These are phyloP conservation scores for Falco novaeseelandiae DNA, from an alignment of 2,797 vertebrate genomes.

Conservation along the genomic window DNA sequence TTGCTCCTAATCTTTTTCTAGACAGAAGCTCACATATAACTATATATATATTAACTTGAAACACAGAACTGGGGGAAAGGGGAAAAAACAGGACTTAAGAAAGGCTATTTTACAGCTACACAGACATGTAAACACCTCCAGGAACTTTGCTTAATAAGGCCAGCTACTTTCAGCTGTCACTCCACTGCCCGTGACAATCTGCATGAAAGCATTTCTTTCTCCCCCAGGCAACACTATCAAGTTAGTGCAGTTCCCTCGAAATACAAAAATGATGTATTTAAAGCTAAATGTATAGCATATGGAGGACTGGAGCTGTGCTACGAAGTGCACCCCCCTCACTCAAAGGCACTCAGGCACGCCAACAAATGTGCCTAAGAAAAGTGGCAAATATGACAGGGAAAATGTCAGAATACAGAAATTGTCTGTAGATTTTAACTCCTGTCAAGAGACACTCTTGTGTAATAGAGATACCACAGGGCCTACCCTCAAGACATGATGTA, in stretches of 20 bases:
- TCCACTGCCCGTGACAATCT: not conserved
- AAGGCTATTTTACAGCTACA: not conserved
- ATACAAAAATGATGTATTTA: conserved; percentile 47
- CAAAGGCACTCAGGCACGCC: not conserved
- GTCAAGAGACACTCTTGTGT: not conserved
- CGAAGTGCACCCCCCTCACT: not conserved
- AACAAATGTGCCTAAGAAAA: not conserved
- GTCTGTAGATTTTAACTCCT: not conserved
- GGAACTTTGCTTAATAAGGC: conserved; percentile 27
- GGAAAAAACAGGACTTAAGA: not conserved
- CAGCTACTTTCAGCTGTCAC: conserved; percentile 1
- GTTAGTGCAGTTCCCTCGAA: not conserved
- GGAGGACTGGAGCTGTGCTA: not conserved
- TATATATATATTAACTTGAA: not conserved
- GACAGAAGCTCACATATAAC: not conserved
- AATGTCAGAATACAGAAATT: not conserved
- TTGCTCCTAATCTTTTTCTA: conserved; percentile 1
- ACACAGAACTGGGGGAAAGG: not conserved
- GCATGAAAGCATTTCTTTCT: conserved; percentile 14
- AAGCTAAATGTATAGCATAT: conserved; percentile 22
- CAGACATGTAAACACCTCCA: conserved; percentile 11
- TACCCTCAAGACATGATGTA: not conserved
- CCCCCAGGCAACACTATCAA: conserved; percentile 23
- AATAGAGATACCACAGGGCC: not conserved
- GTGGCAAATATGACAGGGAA: not conserved